Evolutionary conservation across 1,140 invertebrate species (phyloP), one percentile per base, ranked within the genome.

Genomic region (Solenopsis invicta): DNA sequence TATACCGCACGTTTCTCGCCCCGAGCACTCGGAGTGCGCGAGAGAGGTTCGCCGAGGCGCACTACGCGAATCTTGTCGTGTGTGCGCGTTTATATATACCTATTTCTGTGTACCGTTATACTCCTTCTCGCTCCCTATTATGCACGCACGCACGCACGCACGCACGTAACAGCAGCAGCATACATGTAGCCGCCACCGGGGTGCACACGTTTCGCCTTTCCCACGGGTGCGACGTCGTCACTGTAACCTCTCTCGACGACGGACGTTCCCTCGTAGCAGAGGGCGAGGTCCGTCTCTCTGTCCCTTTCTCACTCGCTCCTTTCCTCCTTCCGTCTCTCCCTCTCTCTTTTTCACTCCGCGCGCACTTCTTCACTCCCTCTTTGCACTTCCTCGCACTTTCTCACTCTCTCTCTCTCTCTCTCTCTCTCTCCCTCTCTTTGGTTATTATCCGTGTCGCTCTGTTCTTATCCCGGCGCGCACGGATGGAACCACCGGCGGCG

Each of bases 261-360:
- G 13, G 52, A 81, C 67, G 66, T 82, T 80, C 18, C 78, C 78
- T 69, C 80, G 80, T 52, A 21, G 29, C 29, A 29, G 80, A 84
- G 80, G 80, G 80, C 80, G 80, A 84, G 80, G 80, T 84, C 24
- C 69, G 74, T 16, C n/a, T n/a, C n/a, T n/a, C 56, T 59, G 50
- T 54, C 41, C 48, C 41, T 34, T 50, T 69, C 59, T 48, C 56
- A 21, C 34, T 45, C 61, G 45, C 56, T 37, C 37, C 24, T 66
- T 50, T 16, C 45, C 21, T 8, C n/a, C 37, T 18, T 37, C 54
- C n/a, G 21, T 66, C 13, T 45, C 45, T 21, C 52, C 45, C 52
- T 59, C 21, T 59, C 37, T 69, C 34, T 66, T 16, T 52, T 5
- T 52, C 6, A n/a, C 52, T 54, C 52, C 8, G 41, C n/a, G 76